Evolutionary conservation across 2,888 invertebrate genomes (phyloP), one percentile per base, ranked within the genome.

Genomic region (Dysmachus trigonus): DNA sequence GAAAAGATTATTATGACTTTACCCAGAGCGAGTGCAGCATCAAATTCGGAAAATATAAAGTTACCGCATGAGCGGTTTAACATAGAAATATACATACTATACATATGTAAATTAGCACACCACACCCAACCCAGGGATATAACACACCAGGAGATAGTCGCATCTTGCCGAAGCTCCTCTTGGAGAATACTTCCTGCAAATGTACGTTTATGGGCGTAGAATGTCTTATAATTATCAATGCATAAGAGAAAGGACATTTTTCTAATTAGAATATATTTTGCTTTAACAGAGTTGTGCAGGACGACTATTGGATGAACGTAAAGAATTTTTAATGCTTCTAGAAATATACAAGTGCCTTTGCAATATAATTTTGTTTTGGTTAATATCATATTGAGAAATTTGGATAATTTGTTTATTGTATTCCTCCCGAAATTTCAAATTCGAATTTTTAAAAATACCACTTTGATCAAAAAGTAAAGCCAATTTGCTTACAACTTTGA

Each of bases 1-100:
- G 81, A 81, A 81, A 81, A 81, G 81, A 81, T 81, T 81, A 81
- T 81, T 81, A 81, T 81, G 53, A 81, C 53, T 53, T 81, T 53
- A 31, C 53, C 62, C 81, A 18, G 30, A 77, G 47, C 8, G 27
- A 22, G 53, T 15, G 51, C 51, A 51, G 81, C 62, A 62, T 62
- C 81, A 62, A 62, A 18, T 77, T 77, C 81, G 31, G 53, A 35
- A 81, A 62, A 53, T 81, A 62, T 53, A 41, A 31, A 31, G 62
- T 81, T 62, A 81, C 81, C 18, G 47, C 53, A 33, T 81, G 81
- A 81, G 35, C 31, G 81, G 62, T 13, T 62, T 81, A 81, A 35
- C 18, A 53, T 53, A 81, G 33, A 76, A 35, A 18, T 27, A 35
- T 76, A 41, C 76, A 76, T 76, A 76, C 22, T 33, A 77, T 35